These are phyloP conservation scores for Sycophila sp. DNA, from an alignment of 1,140 invertebrate genomes.

Conservation along the genomic window DNA sequence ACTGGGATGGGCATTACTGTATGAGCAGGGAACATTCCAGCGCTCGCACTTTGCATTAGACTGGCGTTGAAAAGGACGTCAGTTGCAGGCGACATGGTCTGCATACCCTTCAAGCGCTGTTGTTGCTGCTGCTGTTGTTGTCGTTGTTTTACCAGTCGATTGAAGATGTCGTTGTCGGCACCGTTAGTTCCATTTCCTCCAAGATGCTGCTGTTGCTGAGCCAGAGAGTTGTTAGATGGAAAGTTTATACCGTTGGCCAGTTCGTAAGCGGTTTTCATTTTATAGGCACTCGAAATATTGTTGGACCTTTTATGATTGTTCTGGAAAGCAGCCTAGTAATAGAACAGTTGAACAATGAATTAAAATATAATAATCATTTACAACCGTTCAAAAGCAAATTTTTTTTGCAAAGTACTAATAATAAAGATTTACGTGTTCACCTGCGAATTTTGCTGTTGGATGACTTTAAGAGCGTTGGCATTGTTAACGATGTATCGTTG, in stretches of 20 bases:
- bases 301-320: constrained; percentile 50
- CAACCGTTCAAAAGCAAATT: too few relatives aligned
- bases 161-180: constrained; percentile 55
- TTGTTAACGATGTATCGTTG: constrained; percentile 56
- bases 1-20: constrained; percentile 56
- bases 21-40: constrained; percentile 51
- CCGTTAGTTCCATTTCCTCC: constrained; percentile 39
- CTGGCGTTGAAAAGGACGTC: constrained; percentile 58
- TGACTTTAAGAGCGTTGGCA: constrained; percentile 50
- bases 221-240: constrained; percentile 43
- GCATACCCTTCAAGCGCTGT: constrained; percentile 43
- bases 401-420: too few relatives aligned
- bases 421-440: constrained; percentile 4
- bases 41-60: constrained; percentile 46
- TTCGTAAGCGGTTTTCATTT: constrained; percentile 53
- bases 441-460: constrained; percentile 46
- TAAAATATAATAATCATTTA: background rate
- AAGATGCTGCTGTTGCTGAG: constrained; percentile 36
- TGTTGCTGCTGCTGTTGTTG: constrained; percentile 44
- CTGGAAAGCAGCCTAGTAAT: constrained; percentile 44
- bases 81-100: constrained; percentile 41
- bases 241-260: constrained; percentile 50
- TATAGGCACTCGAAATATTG: constrained; percentile 48
- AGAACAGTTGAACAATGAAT: too few relatives aligned
- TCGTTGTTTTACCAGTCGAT: constrained; percentile 49